Evolutionary conservation across 1,140 invertebrate species (phyloP), one percentile per base, ranked within the genome.

Genomic region (Phocides pigmalion): DNA sequence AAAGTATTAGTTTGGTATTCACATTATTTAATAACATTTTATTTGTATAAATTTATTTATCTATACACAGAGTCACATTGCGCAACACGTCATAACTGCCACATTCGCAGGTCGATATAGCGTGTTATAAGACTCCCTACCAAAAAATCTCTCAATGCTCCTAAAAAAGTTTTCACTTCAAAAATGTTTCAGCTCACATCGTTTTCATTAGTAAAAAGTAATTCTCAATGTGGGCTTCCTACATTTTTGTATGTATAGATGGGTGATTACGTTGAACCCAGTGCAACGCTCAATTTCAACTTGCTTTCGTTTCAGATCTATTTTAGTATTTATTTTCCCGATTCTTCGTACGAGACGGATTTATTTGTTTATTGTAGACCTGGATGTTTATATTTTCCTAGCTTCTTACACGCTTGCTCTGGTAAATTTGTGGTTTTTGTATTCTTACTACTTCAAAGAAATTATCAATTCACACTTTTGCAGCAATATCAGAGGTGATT

Each of bases 291-390:
- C 49, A 62, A 76, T 70, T 61, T 44, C 22, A 58, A 70, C 72
- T 72, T 70, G 73, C 67, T 66, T 74, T 71, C 66, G 58, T 68
- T 74, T 72, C 70, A 64, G 44, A 68, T 66, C 46, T 79, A 76
- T 79, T 76, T 79, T 51, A 22, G 67, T 64, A 72, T 53, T 62
- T 70, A 64, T 74, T 80, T 79, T 69, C 73, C 42, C 44, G 20
- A 66, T 68, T 64, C 62, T 64, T 50, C 35, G 53, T 46, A 20
- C 51, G 51, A 39, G 35, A 54, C 51, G 51, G 51, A 22, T 54
- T 54, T 54, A 54, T 54, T 41, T 54, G 35, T 62, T 62, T 39
- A 39, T 22, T 37, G 28, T 32, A 28, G 16, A 39, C 35, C 35
- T 39, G 35, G n/a, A 54, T 54, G 51, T 54, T 54, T 54, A 54